phyloP scores from a whole-genome alignment of 1,140 invertebrate species.

The Drosophila nikananu region DNA sequence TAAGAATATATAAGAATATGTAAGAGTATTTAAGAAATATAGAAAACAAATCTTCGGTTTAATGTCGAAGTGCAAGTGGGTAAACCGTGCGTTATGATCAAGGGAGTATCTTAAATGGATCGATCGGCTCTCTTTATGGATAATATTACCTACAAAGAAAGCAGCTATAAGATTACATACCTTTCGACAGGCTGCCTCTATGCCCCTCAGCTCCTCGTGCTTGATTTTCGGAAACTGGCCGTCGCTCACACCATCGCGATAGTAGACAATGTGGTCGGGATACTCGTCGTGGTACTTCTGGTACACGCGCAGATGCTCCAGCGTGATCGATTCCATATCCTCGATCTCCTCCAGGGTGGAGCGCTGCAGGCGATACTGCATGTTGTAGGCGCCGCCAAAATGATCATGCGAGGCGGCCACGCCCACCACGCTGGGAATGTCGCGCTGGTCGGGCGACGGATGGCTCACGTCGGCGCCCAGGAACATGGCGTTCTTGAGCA shows the following conservation, averaged over 20 bases:
- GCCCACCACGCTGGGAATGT: slow-evolving; percentile 94
- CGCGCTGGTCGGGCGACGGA: slow-evolving; percentile 89
- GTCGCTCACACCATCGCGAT: slow-evolving; percentile 95
- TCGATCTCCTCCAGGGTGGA: slow-evolving; percentile 90
- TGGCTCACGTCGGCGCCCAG: slow-evolving; percentile 96
- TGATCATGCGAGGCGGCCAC: slow-evolving; percentile 90
- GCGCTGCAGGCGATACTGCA: slow-evolving; percentile 89
- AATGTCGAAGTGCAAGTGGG: too few species aligned
- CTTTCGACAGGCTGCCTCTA: slow-evolving; percentile 57
- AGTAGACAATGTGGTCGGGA: slow-evolving; percentile 90
- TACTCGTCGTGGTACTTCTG: slow-evolving; percentile 77
- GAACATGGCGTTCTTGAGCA: slow-evolving; percentile 87
- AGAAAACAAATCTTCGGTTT: too few species aligned
- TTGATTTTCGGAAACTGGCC: slow-evolving; percentile 92
- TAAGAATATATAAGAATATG: neutral
- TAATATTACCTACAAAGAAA: too few species aligned
- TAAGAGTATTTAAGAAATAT: neutral
- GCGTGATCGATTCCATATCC: slow-evolving; percentile 90
- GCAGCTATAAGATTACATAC: slow-evolving; percentile 8
- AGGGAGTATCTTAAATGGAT: too few species aligned
- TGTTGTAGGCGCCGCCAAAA: slow-evolving; percentile 89
- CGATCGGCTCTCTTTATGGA: too few species aligned
- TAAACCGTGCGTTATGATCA: too few species aligned
- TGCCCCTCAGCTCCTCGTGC: slow-evolving; percentile 59
- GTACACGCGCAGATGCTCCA: slow-evolving; percentile 86